Evolutionary conservation across 1,140 invertebrate genomes (phyloP).

Genomic region (Zaprionus gabonicus): DNA sequence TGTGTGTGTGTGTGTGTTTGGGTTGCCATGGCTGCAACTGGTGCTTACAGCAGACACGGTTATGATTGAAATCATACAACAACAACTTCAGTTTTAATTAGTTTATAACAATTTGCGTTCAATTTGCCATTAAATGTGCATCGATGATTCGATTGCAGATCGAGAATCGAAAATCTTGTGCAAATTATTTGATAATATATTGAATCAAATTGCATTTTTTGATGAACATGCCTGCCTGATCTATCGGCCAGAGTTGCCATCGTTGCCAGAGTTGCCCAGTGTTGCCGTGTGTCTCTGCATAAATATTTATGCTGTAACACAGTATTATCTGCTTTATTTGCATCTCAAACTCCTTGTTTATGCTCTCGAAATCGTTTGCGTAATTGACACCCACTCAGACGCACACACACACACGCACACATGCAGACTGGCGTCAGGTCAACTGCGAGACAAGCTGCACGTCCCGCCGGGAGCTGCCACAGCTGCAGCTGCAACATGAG

Average conservation of each 20-base stretch:
- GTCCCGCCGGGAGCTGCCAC: constrained; percentile 8
- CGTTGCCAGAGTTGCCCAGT: neutral
- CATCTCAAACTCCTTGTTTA: constrained; percentile 37
- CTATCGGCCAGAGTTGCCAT: neutral
- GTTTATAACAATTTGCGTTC: constrained; percentile 4
- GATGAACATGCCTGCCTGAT: neutral
- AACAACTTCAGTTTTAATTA: constrained; percentile 1
- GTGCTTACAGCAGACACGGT: neutral
- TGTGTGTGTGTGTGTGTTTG: constrained; percentile 16
- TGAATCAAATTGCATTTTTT: neutral
- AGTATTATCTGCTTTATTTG: constrained; percentile 11
- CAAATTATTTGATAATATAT: neutral
- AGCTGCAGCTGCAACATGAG: constrained; percentile 22
- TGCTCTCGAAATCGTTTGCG: constrained; percentile 45
- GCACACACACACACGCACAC: constrained; percentile 3
- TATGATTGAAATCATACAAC: neutral
- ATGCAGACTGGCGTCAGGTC: constrained; percentile 44
- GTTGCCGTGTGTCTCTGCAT: neutral
- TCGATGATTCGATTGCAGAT: neutral
- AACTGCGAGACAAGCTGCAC: constrained; percentile 29
- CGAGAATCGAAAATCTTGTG: neutral
- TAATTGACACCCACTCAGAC: constrained; percentile 56
- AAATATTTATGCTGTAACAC: neutral
- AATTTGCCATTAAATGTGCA: neutral
- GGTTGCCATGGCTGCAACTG: constrained; percentile 9